phyloP scores from a whole-genome alignment of 2,113 vertebrate genomes.

The Gambusia holbrooki region DNA sequence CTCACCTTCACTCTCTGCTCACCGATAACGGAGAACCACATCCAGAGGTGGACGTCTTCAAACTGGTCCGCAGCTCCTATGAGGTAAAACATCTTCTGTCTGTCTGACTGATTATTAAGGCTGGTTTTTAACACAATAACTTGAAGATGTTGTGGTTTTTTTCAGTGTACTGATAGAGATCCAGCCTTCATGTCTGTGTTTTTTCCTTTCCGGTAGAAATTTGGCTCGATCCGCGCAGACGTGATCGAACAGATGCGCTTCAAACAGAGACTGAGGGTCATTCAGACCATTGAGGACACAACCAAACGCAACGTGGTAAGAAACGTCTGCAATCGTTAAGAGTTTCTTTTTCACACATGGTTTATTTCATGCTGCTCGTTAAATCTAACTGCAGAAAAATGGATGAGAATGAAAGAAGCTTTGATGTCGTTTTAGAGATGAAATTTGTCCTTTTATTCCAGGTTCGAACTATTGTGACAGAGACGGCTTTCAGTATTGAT shows the following conservation, averaged over 20 bases:
- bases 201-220: constrained; percentile 84
- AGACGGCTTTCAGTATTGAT: constrained; percentile 92
- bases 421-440: neutral
- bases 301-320: constrained; percentile 97
- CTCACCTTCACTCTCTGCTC: constrained; percentile 95
- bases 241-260: constrained; percentile 99
- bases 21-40: constrained; percentile 93
- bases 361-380: too few relatives aligned
- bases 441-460: constrained; percentile 54
- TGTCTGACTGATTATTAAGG: too few relatives aligned
- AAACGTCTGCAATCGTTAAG: neutral
- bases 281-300: constrained; percentile 96
- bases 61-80: constrained; percentile 92
- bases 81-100: constrained; percentile 79
- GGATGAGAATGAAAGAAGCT: neutral
- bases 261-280: constrained; percentile 96
- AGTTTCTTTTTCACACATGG: too few relatives aligned
- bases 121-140: too few relatives aligned
- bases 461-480: constrained; percentile 96
- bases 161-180: too few relatives aligned
- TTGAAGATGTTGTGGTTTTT: too few relatives aligned
- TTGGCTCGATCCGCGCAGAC: constrained; percentile 93
- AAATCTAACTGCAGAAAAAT: neutral
- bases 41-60: constrained; percentile 97
- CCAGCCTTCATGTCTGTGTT: constrained; percentile 3